Conservation (phyloP, 2,113 vertebrate species). For the Himantopus leucocephalus region DNA sequence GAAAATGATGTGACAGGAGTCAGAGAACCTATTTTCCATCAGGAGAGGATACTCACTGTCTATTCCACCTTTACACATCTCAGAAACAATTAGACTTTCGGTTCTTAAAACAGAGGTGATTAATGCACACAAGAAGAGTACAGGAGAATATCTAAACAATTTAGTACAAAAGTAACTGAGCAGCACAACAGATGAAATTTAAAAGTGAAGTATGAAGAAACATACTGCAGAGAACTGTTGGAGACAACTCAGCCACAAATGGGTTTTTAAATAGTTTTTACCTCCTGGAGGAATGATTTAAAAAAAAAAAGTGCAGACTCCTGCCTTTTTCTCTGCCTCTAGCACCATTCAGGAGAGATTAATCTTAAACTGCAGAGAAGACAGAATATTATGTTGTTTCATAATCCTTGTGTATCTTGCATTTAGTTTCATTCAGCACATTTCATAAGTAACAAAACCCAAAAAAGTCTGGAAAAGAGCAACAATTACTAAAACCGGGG, state of each 20-base stretch:
- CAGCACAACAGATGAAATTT: neutral
- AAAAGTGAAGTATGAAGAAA: neutral
- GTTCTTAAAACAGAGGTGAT: neutral
- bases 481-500: neutral
- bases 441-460: neutral
- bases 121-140: neutral
- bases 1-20: neutral
- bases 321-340: neutral
- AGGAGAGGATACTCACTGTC: neutral
- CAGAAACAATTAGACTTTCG: neutral
- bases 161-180: neutral
- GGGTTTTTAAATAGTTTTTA: neutral
- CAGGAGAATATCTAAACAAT: neutral
- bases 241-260: neutral
- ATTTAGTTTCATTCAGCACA: neutral
- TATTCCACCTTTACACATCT: neutral
- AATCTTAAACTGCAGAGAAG: neutral
- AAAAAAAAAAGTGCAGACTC: neutral
- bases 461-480: neutral
- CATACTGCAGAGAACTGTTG: neutral
- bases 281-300: neutral
- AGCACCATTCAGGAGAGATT: neutral
- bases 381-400: neutral
- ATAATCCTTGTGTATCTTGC: neutral
- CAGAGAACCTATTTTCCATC: neutral